Evolutionary conservation across 2,113 vertebrate genomes (phyloP).

Genomic region (Synchiropus splendidus): DNA sequence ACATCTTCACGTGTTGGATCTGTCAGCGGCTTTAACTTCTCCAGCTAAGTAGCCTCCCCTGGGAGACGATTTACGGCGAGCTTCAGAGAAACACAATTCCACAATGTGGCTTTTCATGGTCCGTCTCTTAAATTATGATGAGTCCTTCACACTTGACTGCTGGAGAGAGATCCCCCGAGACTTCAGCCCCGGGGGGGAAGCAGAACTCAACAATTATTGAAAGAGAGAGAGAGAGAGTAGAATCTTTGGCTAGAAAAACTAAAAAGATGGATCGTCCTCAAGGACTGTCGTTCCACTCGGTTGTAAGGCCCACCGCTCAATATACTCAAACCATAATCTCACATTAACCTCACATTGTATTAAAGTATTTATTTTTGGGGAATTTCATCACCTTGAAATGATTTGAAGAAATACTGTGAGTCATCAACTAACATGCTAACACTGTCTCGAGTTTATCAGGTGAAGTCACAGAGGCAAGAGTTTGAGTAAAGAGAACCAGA

Average conservation of each 20-base stretch:
- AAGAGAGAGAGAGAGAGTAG: background rate
- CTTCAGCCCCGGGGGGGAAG: slow-evolving; percentile 7
- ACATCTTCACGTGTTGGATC: slow-evolving; percentile 38
- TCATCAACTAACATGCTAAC: too few species aligned
- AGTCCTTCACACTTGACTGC: slow-evolving; percentile 12
- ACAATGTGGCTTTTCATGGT: slow-evolving; percentile 26
- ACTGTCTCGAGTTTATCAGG: too few species aligned
- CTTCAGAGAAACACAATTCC: slow-evolving; percentile 19
- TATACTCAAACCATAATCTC: too few species aligned
- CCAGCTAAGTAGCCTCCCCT: slow-evolving; percentile 36
- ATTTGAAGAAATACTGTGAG: too few species aligned
- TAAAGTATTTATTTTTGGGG: too few species aligned
- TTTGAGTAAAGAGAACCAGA: too few species aligned
- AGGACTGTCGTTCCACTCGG: too few species aligned
- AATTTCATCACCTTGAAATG: too few species aligned
- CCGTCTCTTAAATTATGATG: slow-evolving; percentile 17
- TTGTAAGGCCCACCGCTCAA: too few species aligned
- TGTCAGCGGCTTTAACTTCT: slow-evolving; percentile 35
- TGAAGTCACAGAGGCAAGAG: too few species aligned
- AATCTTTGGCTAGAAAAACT: background rate
- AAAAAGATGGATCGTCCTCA: background rate
- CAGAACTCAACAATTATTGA: background rate
- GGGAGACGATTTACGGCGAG: slow-evolving; percentile 37
- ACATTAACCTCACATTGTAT: too few species aligned
- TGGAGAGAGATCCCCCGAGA: slow-evolving; percentile 9